phyloP scores from a whole-genome alignment of 2,888 invertebrate species.

The Itoplectis maculator region DNA sequence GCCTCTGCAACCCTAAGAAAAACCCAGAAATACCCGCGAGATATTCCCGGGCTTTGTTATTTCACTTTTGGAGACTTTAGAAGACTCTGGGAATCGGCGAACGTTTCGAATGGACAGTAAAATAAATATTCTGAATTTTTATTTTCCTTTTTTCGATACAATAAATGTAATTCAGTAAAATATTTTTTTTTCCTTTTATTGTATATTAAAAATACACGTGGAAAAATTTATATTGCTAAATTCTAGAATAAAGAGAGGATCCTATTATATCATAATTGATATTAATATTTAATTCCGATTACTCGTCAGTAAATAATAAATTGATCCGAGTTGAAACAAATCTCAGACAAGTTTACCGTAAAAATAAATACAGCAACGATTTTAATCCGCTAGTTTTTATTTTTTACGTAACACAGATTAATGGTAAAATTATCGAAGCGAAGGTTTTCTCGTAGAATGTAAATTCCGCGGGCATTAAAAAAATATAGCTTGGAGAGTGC shows the following conservation, averaged over 20 bases:
- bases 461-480: neutral
- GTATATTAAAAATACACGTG: too few species aligned
- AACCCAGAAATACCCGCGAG: neutral
- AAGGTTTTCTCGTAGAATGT: neutral
- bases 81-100: neutral
- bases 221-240: too few species aligned
- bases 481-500: neutral
- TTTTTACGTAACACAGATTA: neutral
- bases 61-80: neutral
- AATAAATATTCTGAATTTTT: neutral
- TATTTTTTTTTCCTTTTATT: neutral
- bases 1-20: slow-evolving; percentile 1
- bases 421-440: neutral
- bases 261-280: too few species aligned
- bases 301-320: too few species aligned
- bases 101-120: neutral
- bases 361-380: too few species aligned
- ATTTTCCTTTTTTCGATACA: neutral
- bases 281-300: too few species aligned
- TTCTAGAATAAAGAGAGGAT: too few species aligned
- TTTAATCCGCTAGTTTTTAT: too few species aligned
- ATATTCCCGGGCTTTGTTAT: neutral
- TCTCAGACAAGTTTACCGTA: too few species aligned
- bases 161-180: neutral
- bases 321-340: too few species aligned